Evolutionary conservation across 37 sponge, comb jelly and placozoan species (phyloP).

Genomic region (Tethya wilhelma): DNA sequence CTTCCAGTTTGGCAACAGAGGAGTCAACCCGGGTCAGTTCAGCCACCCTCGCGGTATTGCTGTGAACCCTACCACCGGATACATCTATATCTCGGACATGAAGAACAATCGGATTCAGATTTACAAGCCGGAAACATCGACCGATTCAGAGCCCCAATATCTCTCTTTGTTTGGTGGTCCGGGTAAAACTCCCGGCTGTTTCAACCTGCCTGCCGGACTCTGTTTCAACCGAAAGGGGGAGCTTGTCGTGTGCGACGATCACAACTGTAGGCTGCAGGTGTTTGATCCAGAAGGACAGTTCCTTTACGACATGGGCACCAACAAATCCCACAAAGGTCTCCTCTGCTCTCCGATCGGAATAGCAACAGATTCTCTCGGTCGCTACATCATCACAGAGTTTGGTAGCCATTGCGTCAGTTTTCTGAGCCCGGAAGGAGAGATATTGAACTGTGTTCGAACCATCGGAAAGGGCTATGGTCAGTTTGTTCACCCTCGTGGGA

Average conservation of each 20-base stretch:
- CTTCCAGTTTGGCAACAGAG: slow-evolving; percentile 50
- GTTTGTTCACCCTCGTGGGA: slow-evolving; percentile 66
- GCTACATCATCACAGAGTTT: slow-evolving; percentile 66
- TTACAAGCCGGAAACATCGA: slow-evolving; percentile 18
- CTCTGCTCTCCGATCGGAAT: slow-evolving; percentile 69
- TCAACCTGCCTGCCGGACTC: slow-evolving; percentile 60
- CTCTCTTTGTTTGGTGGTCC: slow-evolving; percentile 34
- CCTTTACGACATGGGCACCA: slow-evolving; percentile 30
- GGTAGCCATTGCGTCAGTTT: slow-evolving; percentile 64
- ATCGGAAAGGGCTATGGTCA: slow-evolving; percentile 41
- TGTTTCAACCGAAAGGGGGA: slow-evolving; percentile 43
- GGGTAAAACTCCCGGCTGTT: slow-evolving; percentile 27
- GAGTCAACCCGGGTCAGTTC: slow-evolving; percentile 48
- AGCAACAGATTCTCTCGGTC: slow-evolving; percentile 32
- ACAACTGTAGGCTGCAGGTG: slow-evolving; percentile 60
- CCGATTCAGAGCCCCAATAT: slow-evolving; percentile 19
- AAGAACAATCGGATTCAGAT: slow-evolving; percentile 74
- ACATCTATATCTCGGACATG: slow-evolving; percentile 75
- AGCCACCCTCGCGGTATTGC: slow-evolving; percentile 64
- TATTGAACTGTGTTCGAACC: slow-evolving; percentile 51
- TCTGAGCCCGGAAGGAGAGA: slow-evolving; percentile 41
- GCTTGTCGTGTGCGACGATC: slow-evolving; percentile 69
- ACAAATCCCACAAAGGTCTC: slow-evolving; percentile 30
- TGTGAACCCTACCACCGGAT: slow-evolving; percentile 39
- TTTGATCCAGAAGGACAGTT: slow-evolving; percentile 41